Conservation (phyloP, 1,140 invertebrate species). For the Hypsibius dujardini region DNA sequence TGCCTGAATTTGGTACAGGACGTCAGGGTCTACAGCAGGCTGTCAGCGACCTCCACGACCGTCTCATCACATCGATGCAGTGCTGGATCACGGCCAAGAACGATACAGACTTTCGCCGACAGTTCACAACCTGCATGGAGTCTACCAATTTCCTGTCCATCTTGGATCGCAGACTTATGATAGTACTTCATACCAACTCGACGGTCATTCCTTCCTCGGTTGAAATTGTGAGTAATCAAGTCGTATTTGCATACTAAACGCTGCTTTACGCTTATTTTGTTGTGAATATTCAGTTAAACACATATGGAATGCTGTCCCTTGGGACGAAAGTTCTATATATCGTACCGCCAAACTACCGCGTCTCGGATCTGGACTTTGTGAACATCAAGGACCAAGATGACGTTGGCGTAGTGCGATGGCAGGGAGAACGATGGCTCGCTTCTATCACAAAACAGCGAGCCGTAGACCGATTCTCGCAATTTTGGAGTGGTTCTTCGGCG, state of each 20-base stretch:
- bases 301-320: neutral
- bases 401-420: neutral
- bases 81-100: slow-evolving; percentile 1
- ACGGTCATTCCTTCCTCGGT: neutral
- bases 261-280: neutral
- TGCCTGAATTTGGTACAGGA: neutral
- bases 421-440: neutral
- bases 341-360: neutral
- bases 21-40: neutral
- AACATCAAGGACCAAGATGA: neutral
- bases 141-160: neutral
- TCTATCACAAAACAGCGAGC: neutral
- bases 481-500: neutral
- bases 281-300: neutral
- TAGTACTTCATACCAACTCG: neutral
- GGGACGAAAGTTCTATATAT: neutral
- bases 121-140: neutral
- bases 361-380: neutral
- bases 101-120: neutral
- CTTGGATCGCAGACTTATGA: neutral
- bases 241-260: neutral
- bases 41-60: neutral
- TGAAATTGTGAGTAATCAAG: neutral
- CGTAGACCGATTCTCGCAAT: neutral
- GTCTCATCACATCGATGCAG: neutral